phyloP scores from a whole-genome alignment of 2,888 invertebrate genomes.

The Thera obeliscata region DNA sequence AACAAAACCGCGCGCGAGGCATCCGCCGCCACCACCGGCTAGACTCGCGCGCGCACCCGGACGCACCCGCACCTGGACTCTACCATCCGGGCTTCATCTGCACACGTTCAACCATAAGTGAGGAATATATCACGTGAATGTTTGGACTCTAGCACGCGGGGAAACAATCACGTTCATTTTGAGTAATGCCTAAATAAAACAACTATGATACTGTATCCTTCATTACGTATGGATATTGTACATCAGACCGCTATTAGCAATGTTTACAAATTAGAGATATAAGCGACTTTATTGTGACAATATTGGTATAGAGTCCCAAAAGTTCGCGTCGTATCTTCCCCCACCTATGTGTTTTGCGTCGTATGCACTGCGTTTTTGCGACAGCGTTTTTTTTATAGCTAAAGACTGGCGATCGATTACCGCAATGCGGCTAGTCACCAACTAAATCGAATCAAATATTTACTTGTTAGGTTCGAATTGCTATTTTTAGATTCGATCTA shows the following conservation, averaged over 20 bases:
- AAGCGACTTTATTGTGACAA: not conserved
- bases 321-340: not conserved
- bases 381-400: not conserved
- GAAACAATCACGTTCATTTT: no score
- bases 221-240: no score
- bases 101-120: no score
- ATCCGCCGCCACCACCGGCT: slow-evolving; percentile 68
- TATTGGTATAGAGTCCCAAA: not conserved
- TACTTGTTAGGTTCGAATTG: not conserved
- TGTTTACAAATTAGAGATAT: not conserved
- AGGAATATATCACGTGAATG: no score
- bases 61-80: no score
- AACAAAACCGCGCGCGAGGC: slow-evolving; percentile 91
- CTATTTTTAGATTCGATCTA: not conserved
- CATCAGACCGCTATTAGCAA: not conserved
- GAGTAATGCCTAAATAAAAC: no score
- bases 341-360: not conserved
- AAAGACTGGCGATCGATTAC: not conserved
- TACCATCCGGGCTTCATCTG: no score
- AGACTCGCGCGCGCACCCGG: slow-evolving; percentile 20
- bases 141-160: no score
- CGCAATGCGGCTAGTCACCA: not conserved
- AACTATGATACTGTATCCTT: no score
- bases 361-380: not conserved
- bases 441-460: not conserved